Base-by-base conservation (phyloP, 2,113 vertebrate species). In the Cyprinodon tularosa region DNA sequence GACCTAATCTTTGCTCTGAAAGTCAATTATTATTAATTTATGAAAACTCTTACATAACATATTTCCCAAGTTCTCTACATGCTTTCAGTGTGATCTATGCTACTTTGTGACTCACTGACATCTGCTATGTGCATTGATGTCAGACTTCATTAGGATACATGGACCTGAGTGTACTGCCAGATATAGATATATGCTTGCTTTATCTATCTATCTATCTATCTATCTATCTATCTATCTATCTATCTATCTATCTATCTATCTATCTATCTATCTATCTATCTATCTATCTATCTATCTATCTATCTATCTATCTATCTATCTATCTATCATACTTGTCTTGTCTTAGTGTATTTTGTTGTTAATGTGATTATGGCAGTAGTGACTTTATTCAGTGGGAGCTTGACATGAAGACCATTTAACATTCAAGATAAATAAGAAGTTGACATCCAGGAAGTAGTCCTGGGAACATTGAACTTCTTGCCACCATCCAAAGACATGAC, bases 91-190 rank as follows among this genome's bases (percentile, higher is more conserved):
- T 84, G 80, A 72, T 81, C 50, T 57, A 70, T 85, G 81, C 73
- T 72, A 71, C 71, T 82, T 83, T 82, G 77, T 92, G 86, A 90
- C 61, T 89, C 88, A 88, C 76, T 79, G 76, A 60, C 76, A 83
- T 78, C 81, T 84, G 84, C 66, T 81, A 71, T 85, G 66, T 63
- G 74, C 48, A 66, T 65, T 37, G 82, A 77, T 80, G 80, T 72
- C 65, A 68, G 38, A 75, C 45, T 39, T 66, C 70, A 66, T 78
- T 65, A 78, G 15, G 42, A 38, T 64, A 71, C 29, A 29, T 77
- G 59, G 61, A 78, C 38, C 66, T 48, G n/a, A 37, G 13, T 3
- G 29, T 50, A 42, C 44, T 22, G 39, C 39, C 36, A 36, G 14
- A 39, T 48, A 42, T 0, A 20, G 17, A 75, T 63, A 68, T 50